phyloP scores from a whole-genome alignment of 2,888 invertebrate genomes.

The Callyntrura guangdongensis region DNA sequence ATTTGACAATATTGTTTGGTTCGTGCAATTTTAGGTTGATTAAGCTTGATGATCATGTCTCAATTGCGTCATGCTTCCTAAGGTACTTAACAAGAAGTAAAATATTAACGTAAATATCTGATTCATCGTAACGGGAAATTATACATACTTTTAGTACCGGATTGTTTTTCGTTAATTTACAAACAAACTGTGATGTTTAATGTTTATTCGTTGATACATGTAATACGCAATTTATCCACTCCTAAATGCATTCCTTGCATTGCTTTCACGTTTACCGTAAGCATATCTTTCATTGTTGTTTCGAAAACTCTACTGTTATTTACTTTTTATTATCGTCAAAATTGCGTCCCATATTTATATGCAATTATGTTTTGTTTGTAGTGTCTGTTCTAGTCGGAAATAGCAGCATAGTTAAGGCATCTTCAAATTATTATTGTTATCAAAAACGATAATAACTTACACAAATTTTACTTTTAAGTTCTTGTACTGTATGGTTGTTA shows the following conservation, averaged over 20 bases:
- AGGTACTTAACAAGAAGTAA: conserved; percentile 78
- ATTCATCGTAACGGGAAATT: background rate
- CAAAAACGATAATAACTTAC: background rate
- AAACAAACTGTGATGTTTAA: background rate
- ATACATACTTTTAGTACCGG: background rate
- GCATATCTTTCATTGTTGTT: background rate
- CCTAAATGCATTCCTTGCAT: background rate
- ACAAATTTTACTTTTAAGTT: background rate
- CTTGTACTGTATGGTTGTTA: background rate
- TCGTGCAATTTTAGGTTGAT: conserved; percentile 77
- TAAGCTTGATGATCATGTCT: conserved; percentile 83
- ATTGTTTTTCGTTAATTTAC: background rate
- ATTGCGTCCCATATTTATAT: background rate
- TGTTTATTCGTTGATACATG: conserved; percentile 6
- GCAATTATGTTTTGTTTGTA: background rate
- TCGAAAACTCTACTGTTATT: background rate
- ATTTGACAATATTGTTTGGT: conserved; percentile 33
- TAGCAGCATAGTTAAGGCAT: too few relatives aligned
- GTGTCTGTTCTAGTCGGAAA: background rate
- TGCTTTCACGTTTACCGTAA: background rate
- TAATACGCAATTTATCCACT: conserved; percentile 8
- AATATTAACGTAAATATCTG: conserved; percentile 37
- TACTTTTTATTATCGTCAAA: background rate
- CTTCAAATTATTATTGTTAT: too few relatives aligned
- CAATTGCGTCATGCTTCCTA: conserved; percentile 83